A percentile compares a stretch with the other conserved stretches of the same genome.
These are phyloP conservation scores for Plemyria rubiginata DNA, from an alignment of 2,888 invertebrate genomes.

Conservation along the genomic window DNA sequence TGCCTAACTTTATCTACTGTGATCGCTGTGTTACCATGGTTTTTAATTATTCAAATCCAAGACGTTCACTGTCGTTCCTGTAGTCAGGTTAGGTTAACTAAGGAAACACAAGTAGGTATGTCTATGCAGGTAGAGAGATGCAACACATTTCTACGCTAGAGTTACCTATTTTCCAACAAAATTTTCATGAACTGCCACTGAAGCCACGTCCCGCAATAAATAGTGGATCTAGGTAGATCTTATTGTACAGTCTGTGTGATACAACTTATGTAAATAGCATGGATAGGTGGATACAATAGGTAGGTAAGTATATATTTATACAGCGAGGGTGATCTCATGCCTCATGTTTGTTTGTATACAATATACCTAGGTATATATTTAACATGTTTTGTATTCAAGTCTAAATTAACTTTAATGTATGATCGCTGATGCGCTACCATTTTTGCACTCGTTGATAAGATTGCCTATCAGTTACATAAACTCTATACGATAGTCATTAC, in stretches of 20 bases:
- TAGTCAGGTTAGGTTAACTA: too few species aligned
- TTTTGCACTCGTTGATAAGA: slow-evolving; percentile 30
- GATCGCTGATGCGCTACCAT: slow-evolving; percentile 19
- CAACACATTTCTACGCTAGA: not conserved
- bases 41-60: not conserved
- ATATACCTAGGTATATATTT: not conserved
- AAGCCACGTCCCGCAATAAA: not conserved
- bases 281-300: not conserved
- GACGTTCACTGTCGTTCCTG: not conserved
- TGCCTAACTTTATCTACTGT: too few species aligned
- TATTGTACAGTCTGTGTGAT: not conserved
- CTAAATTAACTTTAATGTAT: slow-evolving; percentile 17
- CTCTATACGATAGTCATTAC: not conserved
- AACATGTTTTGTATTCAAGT: slow-evolving; percentile 20
- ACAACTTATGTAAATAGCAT: slow-evolving; percentile 8
- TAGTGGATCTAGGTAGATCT: not conserved
- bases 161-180: not conserved
- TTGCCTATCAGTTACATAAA: slow-evolving; percentile 30
- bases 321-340: slow-evolving; percentile 32
- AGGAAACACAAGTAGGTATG: too few species aligned
- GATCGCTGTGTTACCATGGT: too few species aligned
- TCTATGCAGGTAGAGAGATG: not conserved
- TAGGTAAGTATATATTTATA: slow-evolving; percentile 8
- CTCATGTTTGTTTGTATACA: slow-evolving; percentile 30
- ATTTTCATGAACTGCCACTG: not conserved